Evolutionary conservation across 2,888 invertebrate species (phyloP).

Genomic region (Theretra japonica): DNA sequence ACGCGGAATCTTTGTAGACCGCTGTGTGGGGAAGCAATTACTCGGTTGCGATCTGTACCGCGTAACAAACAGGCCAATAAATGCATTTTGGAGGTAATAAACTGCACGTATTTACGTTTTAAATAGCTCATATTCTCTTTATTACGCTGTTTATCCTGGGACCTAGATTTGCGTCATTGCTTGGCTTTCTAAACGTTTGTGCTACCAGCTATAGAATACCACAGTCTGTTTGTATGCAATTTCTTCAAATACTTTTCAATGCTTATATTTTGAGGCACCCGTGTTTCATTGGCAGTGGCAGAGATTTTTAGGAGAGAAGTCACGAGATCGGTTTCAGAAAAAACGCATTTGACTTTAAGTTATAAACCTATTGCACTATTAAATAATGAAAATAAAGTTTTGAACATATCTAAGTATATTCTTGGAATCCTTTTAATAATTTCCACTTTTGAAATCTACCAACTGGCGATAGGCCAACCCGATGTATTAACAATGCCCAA

Average conservation of each 20-base stretch:
- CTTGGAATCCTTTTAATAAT: too few species aligned
- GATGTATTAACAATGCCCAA: too few species aligned
- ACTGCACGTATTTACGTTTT: constrained; percentile 17
- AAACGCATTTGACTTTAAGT: too few species aligned
- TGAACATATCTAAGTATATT: too few species aligned
- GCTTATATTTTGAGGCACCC: too few species aligned
- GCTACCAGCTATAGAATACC: not conserved
- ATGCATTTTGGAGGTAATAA: constrained; percentile 37
- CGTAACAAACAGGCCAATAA: constrained; percentile 57
- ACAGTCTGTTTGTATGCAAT: not conserved
- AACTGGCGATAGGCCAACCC: too few species aligned
- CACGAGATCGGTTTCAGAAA: too few species aligned
- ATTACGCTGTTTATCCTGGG: not conserved
- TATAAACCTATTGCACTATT: too few species aligned
- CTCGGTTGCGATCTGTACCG: constrained; percentile 56
- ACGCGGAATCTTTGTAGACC: constrained; percentile 52
- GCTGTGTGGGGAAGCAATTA: constrained; percentile 71
- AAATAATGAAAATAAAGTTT: too few species aligned
- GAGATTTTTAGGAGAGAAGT: too few species aligned
- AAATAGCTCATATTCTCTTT: constrained; percentile 21
- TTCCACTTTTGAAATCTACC: too few species aligned
- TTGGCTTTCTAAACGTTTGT: not conserved
- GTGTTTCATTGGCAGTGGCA: too few species aligned
- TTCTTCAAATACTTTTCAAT: not conserved
- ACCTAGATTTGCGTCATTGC: not conserved